Conservation (phyloP, 1,140 invertebrate species). For the Rhysida immarginata region DNA sequence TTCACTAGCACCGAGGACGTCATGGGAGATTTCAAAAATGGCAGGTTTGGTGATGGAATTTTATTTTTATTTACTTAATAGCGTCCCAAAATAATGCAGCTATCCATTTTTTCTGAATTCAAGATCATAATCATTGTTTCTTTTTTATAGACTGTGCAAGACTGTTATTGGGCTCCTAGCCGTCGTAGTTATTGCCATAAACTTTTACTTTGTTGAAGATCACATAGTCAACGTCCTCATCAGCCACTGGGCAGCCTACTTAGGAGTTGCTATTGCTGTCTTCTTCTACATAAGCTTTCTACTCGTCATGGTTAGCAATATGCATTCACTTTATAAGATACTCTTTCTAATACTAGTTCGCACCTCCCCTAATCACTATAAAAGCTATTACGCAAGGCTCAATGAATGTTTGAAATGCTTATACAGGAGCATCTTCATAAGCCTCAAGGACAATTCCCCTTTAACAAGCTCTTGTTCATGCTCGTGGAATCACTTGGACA, state of each 20-base stretch:
- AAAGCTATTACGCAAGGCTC: too few relatives aligned
- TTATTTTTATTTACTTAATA: neutral
- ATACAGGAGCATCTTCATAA: too few relatives aligned
- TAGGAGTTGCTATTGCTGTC: slow-evolving; percentile 35
- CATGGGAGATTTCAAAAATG: slow-evolving; percentile 71
- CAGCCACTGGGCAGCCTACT: slow-evolving; percentile 35
- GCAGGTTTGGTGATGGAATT: slow-evolving; percentile 37
- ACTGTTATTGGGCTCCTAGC: slow-evolving; percentile 48
- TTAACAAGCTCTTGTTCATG: too few relatives aligned
- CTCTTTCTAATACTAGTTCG: too few relatives aligned
- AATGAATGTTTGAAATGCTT: too few relatives aligned
- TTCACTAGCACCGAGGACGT: slow-evolving; percentile 64
- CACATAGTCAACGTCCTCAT: slow-evolving; percentile 40
- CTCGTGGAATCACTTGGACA: too few relatives aligned
- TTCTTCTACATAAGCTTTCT: slow-evolving; percentile 50
- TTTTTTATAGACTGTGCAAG: slow-evolving; percentile 27
- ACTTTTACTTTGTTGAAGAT: slow-evolving; percentile 59
- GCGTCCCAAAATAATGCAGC: neutral
- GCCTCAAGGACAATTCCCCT: too few relatives aligned
- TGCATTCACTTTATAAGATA: neutral
- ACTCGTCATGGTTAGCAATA: slow-evolving; percentile 37
- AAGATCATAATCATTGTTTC: neutral
- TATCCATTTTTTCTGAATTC: neutral
- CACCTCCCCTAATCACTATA: too few relatives aligned
- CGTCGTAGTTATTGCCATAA: slow-evolving; percentile 57